phyloP scores from a whole-genome alignment of 2,797 vertebrate species.

The Enteromius paludinosus region DNA sequence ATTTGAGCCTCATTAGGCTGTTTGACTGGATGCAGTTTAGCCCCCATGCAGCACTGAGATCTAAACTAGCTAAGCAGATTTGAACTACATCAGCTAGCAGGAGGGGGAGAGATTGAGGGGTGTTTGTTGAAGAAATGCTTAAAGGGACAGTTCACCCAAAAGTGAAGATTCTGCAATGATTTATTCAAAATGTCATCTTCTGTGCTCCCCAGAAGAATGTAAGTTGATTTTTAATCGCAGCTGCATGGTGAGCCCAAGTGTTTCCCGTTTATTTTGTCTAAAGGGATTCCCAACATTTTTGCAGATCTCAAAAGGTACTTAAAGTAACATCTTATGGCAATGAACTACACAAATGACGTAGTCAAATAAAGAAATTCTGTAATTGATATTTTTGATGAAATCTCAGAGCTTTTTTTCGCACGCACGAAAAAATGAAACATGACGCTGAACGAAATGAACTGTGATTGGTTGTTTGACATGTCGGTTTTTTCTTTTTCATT shows the following conservation, averaged over 20 bases:
- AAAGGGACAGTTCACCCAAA: neutral
- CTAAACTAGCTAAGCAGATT: conserved; percentile 32
- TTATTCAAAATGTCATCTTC: neutral
- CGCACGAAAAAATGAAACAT: too few species aligned
- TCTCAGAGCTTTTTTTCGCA: neutral
- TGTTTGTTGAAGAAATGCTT: conserved; percentile 25
- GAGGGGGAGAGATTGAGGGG: conserved; percentile 6
- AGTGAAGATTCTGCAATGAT: neutral
- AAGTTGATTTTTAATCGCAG: neutral
- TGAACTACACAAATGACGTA: neutral
- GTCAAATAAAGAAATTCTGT: neutral
- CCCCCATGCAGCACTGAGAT: conserved; percentile 22
- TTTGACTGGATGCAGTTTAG: conserved; percentile 39
- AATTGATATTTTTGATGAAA: neutral
- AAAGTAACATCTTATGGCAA: neutral
- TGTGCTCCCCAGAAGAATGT: neutral
- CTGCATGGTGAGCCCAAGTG: neutral
- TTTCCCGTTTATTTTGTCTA: neutral
- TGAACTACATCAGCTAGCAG: conserved; percentile 38
- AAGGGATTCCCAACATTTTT: neutral
- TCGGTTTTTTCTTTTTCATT: too few species aligned
- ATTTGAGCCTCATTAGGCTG: conserved; percentile 47
- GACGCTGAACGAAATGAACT: too few species aligned
- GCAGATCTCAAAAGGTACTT: neutral
- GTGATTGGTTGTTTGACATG: too few species aligned